These are phyloP conservation scores for Lepas anatifera DNA, from an alignment of 2,888 invertebrate species.

Conservation along the genomic window DNA sequence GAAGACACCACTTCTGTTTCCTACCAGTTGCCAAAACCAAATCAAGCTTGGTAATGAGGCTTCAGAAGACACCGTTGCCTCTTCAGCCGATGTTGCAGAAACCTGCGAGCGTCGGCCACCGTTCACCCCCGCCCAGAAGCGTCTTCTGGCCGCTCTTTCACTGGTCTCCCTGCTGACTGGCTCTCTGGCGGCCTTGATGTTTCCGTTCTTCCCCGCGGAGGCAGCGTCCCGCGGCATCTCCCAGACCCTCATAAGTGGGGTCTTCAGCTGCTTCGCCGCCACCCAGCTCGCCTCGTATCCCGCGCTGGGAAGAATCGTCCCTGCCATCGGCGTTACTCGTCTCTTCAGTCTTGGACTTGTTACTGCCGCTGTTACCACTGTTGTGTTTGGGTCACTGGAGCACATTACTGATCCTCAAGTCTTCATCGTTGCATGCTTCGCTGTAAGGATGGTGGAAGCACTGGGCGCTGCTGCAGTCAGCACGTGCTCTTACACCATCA, in stretches of 20 bases:
- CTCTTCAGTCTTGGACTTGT: background rate
- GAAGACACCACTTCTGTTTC: too few relatives aligned
- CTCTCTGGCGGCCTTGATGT: background rate
- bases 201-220: background rate
- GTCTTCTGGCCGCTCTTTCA: background rate
- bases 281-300: background rate
- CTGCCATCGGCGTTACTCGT: background rate
- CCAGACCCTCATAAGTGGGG: background rate
- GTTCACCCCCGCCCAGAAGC: background rate
- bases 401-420: background rate
- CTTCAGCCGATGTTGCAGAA: too few relatives aligned
- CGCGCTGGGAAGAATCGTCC: background rate
- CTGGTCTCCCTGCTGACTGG: background rate
- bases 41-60: too few relatives aligned
- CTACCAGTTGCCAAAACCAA: too few relatives aligned
- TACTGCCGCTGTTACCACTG: background rate
- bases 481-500: background rate
- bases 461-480: background rate
- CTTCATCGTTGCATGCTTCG: background rate
- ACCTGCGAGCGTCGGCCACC: background rate
- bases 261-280: conserved; percentile 1
- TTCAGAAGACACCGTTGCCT: too few relatives aligned
- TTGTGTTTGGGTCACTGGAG: background rate
- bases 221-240: background rate
- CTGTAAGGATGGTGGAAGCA: background rate